Conservation (phyloP, 2,797 vertebrate species). For the Alca torda region DNA sequence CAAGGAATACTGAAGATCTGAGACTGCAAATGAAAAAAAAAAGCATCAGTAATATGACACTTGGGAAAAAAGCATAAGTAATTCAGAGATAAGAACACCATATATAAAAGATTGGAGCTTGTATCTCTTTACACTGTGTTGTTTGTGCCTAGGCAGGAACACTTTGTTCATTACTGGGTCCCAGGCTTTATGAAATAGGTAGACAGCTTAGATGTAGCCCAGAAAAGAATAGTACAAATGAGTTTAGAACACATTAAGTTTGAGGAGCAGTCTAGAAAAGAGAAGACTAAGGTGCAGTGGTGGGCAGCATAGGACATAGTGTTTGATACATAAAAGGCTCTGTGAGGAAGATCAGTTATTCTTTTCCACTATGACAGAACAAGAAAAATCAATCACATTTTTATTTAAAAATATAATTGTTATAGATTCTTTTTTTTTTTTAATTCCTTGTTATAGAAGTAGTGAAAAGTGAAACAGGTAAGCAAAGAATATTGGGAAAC, state of each 20-base stretch:
- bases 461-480: not conserved
- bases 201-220: not conserved
- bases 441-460: not conserved
- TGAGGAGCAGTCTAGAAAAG: not conserved
- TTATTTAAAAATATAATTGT: not conserved
- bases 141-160: not conserved
- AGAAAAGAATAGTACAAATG: not conserved
- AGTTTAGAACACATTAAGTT: not conserved
- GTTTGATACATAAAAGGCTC: not conserved
- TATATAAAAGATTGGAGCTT: not conserved
- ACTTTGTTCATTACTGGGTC: not conserved
- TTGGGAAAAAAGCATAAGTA: not conserved
- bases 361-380: not conserved
- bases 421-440: not conserved
- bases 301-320: not conserved
- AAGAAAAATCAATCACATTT: not conserved
- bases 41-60: not conserved
- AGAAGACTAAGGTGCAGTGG: not conserved
- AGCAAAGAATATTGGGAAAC: not conserved
- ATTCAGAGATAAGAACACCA: not conserved
- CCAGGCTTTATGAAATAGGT: not conserved
- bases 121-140: accelerated
- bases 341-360: not conserved
- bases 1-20: not conserved
- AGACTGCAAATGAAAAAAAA: not conserved